A percentile compares a stretch with the other conserved stretches of the same genome.
Evolutionary conservation across 2,888 invertebrate species (phyloP).

Genomic region (Gymnocheta viridis): DNA sequence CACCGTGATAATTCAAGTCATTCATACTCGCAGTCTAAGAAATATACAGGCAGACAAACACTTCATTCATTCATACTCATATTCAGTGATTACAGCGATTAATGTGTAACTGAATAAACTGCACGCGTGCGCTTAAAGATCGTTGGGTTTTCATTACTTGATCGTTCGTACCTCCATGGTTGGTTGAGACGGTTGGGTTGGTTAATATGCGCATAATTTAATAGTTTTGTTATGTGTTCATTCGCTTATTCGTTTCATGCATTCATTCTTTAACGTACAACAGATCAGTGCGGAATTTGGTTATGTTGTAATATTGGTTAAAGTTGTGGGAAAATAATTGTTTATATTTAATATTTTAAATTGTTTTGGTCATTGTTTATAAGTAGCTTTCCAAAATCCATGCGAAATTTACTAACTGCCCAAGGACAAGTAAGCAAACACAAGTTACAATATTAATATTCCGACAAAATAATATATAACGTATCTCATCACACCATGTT

Average conservation of each 20-base stretch:
- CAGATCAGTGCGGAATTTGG: constrained; percentile 37
- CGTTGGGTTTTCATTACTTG: constrained; percentile 13
- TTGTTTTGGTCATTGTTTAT: constrained; percentile 5
- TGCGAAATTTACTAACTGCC: neutral
- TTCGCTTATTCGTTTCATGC: constrained; percentile 28
- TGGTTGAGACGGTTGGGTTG: constrained; percentile 25
- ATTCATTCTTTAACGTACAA: constrained; percentile 19
- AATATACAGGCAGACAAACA: neutral
- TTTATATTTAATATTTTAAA: constrained; percentile 8
- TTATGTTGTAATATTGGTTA: constrained; percentile 40
- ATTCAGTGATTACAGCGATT: neutral
- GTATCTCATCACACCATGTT: too few species aligned
- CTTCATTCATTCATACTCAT: neutral
- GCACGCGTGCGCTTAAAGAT: constrained; percentile 62
- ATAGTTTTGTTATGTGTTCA: constrained; percentile 29
- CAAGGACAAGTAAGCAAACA: neutral
- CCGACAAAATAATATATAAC: too few species aligned
- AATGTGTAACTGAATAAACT: constrained; percentile 37
- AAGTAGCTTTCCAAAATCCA: constrained; percentile 1
- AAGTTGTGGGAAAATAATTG: constrained; percentile 37
- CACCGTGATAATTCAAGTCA: constrained; percentile 43
- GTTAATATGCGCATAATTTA: constrained; percentile 53
- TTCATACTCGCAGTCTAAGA: constrained; percentile 26
- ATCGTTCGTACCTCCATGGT: constrained; percentile 51
- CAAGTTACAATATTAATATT: neutral